Conservation (phyloP, 2,797 vertebrate genomes). For the Acropternis orthonyx region DNA sequence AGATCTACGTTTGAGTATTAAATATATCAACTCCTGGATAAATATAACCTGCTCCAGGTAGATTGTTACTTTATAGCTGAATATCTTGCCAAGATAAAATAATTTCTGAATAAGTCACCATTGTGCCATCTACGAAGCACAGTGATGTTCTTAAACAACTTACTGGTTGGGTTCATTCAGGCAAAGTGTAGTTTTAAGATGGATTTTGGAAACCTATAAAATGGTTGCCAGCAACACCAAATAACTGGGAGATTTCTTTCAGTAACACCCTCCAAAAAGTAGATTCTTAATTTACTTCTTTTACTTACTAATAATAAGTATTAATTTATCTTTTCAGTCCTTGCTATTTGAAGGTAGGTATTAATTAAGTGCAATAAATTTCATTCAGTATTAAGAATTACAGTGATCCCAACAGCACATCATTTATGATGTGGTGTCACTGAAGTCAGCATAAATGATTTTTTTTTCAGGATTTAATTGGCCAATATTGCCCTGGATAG, state of each 20-base stretch:
- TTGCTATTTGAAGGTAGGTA: background rate
- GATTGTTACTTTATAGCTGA: background rate
- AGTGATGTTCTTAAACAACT: background rate
- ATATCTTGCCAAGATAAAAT: background rate
- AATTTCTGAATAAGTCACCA: background rate
- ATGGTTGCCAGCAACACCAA: background rate
- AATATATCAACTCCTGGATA: background rate
- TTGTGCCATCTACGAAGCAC: background rate
- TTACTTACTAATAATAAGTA: background rate
- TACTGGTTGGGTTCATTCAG: background rate
- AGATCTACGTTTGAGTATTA: background rate
- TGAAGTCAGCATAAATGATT: background rate
- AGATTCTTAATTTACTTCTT: background rate
- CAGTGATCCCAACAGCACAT: background rate
- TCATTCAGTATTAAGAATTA: background rate
- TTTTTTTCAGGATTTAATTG: background rate
- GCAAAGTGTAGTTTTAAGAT: background rate
- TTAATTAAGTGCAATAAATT: background rate
- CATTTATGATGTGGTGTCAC: background rate
- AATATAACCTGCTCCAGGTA: background rate
- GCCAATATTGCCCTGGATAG: background rate
- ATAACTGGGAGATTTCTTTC: background rate
- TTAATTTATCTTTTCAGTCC: background rate
- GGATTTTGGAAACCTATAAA: background rate
- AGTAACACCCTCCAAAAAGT: background rate